Conservation (phyloP, 1,140 invertebrate species). For the Condylostylus longicornis region DNA sequence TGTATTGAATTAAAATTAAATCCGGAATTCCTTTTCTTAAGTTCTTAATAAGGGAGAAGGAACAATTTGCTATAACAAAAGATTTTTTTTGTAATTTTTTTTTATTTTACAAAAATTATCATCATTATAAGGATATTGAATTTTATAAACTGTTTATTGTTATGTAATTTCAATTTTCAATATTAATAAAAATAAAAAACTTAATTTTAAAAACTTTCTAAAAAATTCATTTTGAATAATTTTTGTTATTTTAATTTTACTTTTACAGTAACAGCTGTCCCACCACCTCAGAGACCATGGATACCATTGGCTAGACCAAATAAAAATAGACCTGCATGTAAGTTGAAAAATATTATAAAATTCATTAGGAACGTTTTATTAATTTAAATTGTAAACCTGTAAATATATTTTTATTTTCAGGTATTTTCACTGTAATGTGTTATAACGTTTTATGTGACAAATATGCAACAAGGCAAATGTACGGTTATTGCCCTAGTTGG, state of each 20-base stretch:
- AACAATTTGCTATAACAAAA: too few relatives aligned
- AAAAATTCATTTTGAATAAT: slow-evolving; percentile 4
- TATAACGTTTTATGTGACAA: slow-evolving; percentile 99
- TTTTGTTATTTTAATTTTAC: slow-evolving; percentile 26
- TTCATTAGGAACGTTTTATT: slow-evolving; percentile 4
- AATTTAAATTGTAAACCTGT: not conserved
- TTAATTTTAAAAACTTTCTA: not conserved
- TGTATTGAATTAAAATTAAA: too few relatives aligned
- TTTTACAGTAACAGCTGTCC: slow-evolving; percentile 73
- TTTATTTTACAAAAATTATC: too few relatives aligned
- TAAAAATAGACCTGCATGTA: slow-evolving; percentile 70
- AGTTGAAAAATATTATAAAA: slow-evolving; percentile 34
- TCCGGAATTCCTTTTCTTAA: too few relatives aligned
- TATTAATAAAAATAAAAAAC: slow-evolving; percentile 1
- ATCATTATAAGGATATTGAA: too few relatives aligned
- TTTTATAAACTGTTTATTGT: too few relatives aligned
- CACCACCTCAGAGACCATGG: slow-evolving; percentile 85
- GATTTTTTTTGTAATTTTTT: too few relatives aligned
- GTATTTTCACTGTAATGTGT: slow-evolving; percentile 97
- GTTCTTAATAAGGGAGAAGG: too few relatives aligned
- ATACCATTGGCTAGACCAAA: slow-evolving; percentile 76
- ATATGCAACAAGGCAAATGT: slow-evolving; percentile 94
- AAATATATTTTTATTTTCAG: slow-evolving; percentile 35
- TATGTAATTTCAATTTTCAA: too few relatives aligned
- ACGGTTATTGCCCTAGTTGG: slow-evolving; percentile 95